These are phyloP conservation scores for Vulpes ferrilata DNA, from an alignment of 2,113 vertebrate genomes.

Conservation along the genomic window DNA sequence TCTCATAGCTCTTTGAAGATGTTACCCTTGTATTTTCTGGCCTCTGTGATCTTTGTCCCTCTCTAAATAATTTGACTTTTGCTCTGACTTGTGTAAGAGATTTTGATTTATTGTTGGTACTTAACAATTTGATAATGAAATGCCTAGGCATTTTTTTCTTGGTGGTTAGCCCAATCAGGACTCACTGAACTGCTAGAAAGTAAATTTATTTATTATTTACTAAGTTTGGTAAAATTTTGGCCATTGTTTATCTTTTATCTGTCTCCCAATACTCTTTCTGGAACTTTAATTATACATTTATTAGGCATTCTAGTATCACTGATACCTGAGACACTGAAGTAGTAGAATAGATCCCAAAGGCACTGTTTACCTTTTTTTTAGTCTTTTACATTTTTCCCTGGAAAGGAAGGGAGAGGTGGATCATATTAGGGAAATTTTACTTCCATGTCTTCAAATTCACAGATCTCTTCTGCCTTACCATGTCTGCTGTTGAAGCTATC, in stretches of 20 bases:
- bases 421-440: neutral
- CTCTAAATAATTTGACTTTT: neutral
- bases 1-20: neutral
- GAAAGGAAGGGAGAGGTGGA: too few species aligned
- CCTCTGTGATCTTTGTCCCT: neutral
- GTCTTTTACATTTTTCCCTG: neutral
- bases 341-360: neutral
- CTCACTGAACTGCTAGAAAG: neutral
- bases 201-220: neutral
- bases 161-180: neutral
- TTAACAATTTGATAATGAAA: neutral
- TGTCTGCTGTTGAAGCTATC: neutral
- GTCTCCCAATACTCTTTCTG: neutral
- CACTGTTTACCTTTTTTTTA: neutral
- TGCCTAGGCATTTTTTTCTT: neutral
- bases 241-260: neutral
- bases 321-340: neutral
- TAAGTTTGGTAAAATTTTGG: neutral
- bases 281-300: neutral
- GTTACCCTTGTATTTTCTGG: neutral
- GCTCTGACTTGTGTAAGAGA: neutral
- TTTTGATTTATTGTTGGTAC: neutral
- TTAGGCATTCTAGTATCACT: neutral
- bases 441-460: neutral
- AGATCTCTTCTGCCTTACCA: neutral